These are phyloP conservation scores for Archegozetes longisetosus DNA, from an alignment of 1,140 invertebrate genomes.

Conservation along the genomic window DNA sequence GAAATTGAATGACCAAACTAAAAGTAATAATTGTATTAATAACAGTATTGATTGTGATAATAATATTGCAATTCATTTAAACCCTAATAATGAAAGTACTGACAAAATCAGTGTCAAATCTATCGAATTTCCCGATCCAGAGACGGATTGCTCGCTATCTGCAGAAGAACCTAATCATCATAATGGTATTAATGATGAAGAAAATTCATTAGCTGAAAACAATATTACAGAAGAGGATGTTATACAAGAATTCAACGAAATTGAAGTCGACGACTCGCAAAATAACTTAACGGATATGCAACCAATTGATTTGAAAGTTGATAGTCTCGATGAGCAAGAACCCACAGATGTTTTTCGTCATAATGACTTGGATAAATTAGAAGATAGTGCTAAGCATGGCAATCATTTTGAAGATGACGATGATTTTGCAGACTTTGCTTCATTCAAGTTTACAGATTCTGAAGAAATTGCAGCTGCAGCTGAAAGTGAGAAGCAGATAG, in stretches of 20 bases:
- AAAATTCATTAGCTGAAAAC: no score
- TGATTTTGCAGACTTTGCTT: slow-evolving; percentile 12
- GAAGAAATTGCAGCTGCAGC: neutral
- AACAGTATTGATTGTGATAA: neutral
- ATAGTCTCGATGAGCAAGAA: no score
- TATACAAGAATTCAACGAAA: neutral
- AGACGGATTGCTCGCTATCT: no score
- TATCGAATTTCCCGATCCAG: no score
- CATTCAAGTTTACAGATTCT: neutral
- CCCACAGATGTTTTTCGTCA: no score
- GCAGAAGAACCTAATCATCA: no score
- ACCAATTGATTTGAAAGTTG: no score
- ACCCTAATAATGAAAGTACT: neutral
- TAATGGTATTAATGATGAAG: no score
- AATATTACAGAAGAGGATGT: neutral
- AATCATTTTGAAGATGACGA: neutral
- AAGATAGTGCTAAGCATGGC: no score
- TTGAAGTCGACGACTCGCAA: neutral
- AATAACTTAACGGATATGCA: no score
- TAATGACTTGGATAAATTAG: no score
- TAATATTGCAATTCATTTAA: neutral
- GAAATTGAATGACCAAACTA: no score
- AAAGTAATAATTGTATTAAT: neutral
- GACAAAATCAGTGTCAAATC: neutral
- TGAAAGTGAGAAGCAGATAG: neutral